A percentile compares a stretch with the other conserved stretches of the same genome.
These are phyloP conservation scores for Tyria jacobaeae DNA, from an alignment of 2,888 invertebrate species.

Conservation along the genomic window DNA sequence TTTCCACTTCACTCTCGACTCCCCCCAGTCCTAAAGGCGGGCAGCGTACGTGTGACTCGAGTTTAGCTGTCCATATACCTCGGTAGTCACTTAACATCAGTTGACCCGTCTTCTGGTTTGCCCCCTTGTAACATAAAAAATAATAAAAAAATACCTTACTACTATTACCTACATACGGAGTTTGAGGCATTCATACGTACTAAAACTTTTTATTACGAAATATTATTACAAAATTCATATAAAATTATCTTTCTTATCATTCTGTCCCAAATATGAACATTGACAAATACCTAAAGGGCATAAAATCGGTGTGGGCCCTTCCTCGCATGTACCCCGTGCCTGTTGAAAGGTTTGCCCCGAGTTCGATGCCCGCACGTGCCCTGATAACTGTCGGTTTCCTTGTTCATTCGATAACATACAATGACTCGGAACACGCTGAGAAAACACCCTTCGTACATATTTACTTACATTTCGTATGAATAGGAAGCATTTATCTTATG, in stretches of 20 bases:
- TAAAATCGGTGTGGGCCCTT: slow-evolving; percentile 30
- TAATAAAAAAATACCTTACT: no score
- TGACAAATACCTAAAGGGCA: slow-evolving; percentile 30
- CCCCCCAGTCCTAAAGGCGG: no score
- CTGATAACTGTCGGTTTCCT: slow-evolving; percentile 55
- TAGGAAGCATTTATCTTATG: slow-evolving; percentile 4
- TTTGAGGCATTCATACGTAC: no score
- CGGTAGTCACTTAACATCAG: no score
- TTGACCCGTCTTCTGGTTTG: no score
- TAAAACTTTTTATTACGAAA: no score
- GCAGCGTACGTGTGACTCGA: no score
- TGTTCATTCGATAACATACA: slow-evolving; percentile 60
- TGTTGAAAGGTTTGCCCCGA: slow-evolving; percentile 43
- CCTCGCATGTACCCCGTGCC: no score
- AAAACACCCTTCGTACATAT: slow-evolving; percentile 39
- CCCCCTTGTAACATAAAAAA: no score
- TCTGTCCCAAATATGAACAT: slow-evolving; percentile 9
- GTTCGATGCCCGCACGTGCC: slow-evolving; percentile 61
- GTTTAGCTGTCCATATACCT: no score
- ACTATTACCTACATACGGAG: no score
- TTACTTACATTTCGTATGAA: slow-evolving; percentile 14
- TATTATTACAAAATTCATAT: neutral
- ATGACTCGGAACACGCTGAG: slow-evolving; percentile 35
- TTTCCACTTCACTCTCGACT: no score
- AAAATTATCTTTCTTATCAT: slow-evolving; percentile 4